phyloP scores from a whole-genome alignment of 2,797 vertebrate species.

The Tragopan temminckii region DNA sequence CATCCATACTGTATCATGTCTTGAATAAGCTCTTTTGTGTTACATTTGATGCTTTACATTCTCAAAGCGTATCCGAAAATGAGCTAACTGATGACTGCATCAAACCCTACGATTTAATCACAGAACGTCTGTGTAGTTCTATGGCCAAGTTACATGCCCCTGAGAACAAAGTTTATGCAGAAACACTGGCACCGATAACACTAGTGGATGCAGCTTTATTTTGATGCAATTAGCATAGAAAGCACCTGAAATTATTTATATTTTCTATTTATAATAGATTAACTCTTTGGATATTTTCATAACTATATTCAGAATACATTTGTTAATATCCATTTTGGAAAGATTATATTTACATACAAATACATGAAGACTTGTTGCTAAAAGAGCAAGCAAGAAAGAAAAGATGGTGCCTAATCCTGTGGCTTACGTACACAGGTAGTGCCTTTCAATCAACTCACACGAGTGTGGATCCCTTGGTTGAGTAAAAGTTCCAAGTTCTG shows the following conservation, averaged over 20 bases:
- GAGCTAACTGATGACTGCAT: slow-evolving; percentile 45
- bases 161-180: slow-evolving; percentile 73
- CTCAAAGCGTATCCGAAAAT: slow-evolving; percentile 54
- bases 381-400: slow-evolving; percentile 17
- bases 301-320: slow-evolving; percentile 55
- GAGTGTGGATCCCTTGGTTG: neutral
- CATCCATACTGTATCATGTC: neutral
- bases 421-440: slow-evolving; percentile 22
- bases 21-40: slow-evolving; percentile 37
- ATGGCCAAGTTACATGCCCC: slow-evolving; percentile 67
- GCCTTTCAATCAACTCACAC: neutral
- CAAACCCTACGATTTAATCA: slow-evolving; percentile 51
- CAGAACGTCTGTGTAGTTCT: slow-evolving; percentile 38
- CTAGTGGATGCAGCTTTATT: slow-evolving; percentile 20
- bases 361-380: neutral
- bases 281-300: slow-evolving; percentile 62
- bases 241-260: slow-evolving; percentile 46
- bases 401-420: slow-evolving; percentile 28
- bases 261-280: slow-evolving; percentile 68
- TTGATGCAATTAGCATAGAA: slow-evolving; percentile 29
- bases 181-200: slow-evolving; percentile 62
- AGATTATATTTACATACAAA: slow-evolving; percentile 60
- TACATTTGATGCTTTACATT: slow-evolving; percentile 34
- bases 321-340: slow-evolving; percentile 43
- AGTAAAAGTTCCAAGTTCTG: neutral